Conservation (phyloP, 2,113 vertebrate genomes). For the Cranoglanis bouderius region DNA sequence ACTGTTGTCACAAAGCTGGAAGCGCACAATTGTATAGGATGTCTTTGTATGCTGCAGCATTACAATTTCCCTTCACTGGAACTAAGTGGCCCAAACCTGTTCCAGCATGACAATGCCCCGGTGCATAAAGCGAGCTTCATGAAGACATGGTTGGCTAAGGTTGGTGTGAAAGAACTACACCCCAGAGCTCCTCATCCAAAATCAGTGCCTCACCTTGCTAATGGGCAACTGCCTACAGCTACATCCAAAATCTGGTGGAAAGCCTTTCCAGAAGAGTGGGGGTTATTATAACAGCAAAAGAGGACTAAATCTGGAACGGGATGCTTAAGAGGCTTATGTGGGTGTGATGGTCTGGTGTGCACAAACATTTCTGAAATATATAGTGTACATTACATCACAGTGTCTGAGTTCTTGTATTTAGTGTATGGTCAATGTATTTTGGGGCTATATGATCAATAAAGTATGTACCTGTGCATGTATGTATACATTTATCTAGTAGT, state of each 20-base stretch:
- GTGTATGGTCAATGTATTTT: background rate
- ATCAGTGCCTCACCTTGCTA: background rate
- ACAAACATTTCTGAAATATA: background rate
- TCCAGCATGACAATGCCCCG: too few species aligned
- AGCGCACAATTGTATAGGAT: background rate
- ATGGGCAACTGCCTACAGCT: too few species aligned
- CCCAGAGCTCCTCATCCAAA: background rate
- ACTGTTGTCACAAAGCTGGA: background rate
- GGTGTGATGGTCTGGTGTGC: background rate
- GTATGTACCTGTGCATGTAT: background rate
- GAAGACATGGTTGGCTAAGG: background rate
- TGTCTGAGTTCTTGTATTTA: background rate
- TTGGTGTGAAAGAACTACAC: background rate
- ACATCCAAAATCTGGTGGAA: background rate
- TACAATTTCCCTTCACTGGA: background rate
- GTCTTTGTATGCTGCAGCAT: background rate
- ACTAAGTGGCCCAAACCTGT: too few species aligned
- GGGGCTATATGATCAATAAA: background rate
- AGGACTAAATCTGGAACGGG: background rate
- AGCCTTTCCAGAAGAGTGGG: background rate
- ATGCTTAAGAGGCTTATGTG: background rate
- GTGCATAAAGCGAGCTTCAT: too few species aligned
- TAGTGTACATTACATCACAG: background rate
- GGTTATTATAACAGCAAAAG: background rate
- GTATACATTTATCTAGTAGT: background rate